Conservation (phyloP, 2,797 vertebrate species). For the Nothura maculosa region DNA sequence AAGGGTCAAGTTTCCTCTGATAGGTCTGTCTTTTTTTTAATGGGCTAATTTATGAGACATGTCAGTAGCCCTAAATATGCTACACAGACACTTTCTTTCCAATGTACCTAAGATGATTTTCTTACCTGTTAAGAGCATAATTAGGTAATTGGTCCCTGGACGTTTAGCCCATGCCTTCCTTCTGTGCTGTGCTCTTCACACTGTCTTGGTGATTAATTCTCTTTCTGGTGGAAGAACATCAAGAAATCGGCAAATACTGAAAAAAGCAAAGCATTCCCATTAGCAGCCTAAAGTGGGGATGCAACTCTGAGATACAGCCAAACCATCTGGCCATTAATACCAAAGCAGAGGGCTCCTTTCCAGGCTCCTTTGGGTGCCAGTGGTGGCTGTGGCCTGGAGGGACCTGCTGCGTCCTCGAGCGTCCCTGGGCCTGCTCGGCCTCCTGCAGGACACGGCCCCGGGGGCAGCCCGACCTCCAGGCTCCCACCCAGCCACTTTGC, state of each 20-base stretch:
- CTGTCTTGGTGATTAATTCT: neutral
- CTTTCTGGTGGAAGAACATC: neutral
- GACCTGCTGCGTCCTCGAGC: rapidly evolving
- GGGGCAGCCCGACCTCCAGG: neutral
- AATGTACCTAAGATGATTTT: neutral
- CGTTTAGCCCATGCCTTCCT: conserved; percentile 18
- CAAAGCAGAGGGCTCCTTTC: neutral
- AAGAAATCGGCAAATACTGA: neutral
- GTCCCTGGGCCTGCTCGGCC: rapidly evolving
- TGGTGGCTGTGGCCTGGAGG: neutral
- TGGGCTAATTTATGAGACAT: neutral
- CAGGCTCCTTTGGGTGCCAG: neutral
- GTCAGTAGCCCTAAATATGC: neutral
- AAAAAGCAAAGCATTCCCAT: neutral
- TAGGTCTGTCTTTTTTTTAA: neutral
- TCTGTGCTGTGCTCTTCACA: conserved; percentile 28
- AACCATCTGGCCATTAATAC: rapidly evolving
- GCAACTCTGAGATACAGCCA: neutral
- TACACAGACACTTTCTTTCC: neutral
- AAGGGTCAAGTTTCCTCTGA: neutral
- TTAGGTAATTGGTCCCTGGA: conserved; percentile 54
- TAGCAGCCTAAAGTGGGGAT: neutral
- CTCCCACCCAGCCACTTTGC: neutral
- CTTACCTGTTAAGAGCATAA: conserved; percentile 34
- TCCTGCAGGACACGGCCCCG: neutral